Conservation (phyloP, 2,797 vertebrate genomes). For the Diglossa cyanea region DNA sequence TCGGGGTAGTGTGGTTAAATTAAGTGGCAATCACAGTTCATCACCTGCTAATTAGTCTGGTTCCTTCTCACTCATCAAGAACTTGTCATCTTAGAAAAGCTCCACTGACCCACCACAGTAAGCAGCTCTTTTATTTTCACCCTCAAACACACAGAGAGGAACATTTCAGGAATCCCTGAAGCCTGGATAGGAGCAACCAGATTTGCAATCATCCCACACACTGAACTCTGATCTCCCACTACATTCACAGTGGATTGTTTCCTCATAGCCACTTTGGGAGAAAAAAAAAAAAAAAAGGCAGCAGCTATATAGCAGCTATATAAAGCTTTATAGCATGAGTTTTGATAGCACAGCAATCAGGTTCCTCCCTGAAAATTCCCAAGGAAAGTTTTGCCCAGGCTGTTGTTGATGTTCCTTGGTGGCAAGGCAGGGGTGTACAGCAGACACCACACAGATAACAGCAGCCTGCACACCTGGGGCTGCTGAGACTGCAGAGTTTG, state of each 20-base stretch:
- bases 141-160: not conserved
- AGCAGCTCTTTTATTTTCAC: not conserved
- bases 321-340: not conserved
- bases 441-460: slow-evolving; percentile 32
- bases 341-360: not conserved
- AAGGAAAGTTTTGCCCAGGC: not conserved
- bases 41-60: not conserved
- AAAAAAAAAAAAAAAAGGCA: not conserved
- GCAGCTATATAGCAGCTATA: not conserved
- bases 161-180: not conserved
- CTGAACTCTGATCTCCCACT: not conserved
- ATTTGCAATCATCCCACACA: not conserved
- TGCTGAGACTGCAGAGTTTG: not conserved
- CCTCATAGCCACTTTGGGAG: not conserved
- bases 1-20: not conserved
- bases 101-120: not conserved
- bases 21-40: not conserved
- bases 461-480: not conserved
- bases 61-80: not conserved
- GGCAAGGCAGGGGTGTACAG: not conserved
- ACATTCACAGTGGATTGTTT: not conserved
- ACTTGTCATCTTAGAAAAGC: not conserved
- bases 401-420: not conserved
- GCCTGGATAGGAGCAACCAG: not conserved
- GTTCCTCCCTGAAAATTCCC: not conserved